These are phyloP conservation scores for Pitangus sulphuratus DNA, from an alignment of 2,797 vertebrate species.

Conservation along the genomic window DNA sequence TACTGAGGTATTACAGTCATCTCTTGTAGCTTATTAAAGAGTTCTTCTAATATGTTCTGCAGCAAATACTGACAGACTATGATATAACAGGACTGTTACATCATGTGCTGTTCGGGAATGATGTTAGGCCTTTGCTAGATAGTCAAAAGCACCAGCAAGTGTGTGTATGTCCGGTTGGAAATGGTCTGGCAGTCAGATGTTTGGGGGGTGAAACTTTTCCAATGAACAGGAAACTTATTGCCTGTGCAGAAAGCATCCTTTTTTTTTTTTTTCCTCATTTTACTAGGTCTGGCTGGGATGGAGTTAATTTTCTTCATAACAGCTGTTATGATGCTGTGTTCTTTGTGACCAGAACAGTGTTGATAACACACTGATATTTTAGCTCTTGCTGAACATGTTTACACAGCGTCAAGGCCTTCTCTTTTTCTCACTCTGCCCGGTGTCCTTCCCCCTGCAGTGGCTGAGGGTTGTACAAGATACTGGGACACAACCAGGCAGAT, in stretches of 20 bases:
- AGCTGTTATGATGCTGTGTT: not conserved
- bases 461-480: fast-evolving
- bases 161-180: not conserved
- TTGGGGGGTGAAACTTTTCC: not conserved
- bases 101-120: not conserved
- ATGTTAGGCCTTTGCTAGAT: not conserved
- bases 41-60: not conserved
- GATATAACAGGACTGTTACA: not conserved
- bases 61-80: not conserved
- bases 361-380: not conserved
- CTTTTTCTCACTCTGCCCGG: not conserved
- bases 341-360: not conserved
- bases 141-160: not conserved
- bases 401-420: not conserved
- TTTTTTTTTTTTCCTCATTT: not conserved
- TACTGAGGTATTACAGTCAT: not conserved
- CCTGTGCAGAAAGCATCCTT: fast-evolving
- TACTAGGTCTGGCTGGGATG: not conserved
- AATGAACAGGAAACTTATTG: not conserved
- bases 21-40: not conserved
- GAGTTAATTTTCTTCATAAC: not conserved
- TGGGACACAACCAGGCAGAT: not conserved
- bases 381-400: not conserved
- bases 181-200: fast-evolving
- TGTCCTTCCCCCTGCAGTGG: not conserved